These are phyloP conservation scores for Torymus tubicola DNA, from an alignment of 2,888 invertebrate species.

Conservation along the genomic window DNA sequence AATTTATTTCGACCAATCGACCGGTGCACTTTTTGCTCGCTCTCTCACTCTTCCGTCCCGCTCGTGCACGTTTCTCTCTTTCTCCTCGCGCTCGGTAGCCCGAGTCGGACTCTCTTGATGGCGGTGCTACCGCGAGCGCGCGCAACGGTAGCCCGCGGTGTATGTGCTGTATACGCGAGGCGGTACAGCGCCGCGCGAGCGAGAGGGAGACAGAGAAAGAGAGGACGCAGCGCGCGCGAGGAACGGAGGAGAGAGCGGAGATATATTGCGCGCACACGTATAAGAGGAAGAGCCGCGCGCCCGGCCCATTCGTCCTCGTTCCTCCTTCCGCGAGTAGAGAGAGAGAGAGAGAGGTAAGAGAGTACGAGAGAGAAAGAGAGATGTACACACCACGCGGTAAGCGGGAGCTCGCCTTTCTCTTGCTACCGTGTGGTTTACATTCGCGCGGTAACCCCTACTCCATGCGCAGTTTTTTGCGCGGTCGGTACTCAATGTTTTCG, in stretches of 20 bases:
- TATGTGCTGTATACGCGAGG: conserved; percentile 33
- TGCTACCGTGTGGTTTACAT: background rate
- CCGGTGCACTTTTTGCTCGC: conserved; percentile 68
- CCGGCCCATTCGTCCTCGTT: conserved; percentile 50
- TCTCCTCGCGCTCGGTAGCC: background rate
- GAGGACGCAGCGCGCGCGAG: background rate
- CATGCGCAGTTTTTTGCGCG: background rate
- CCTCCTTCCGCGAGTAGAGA: conserved; percentile 43
- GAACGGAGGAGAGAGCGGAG: conserved; percentile 29
- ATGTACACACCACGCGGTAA: background rate
- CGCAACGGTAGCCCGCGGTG: background rate
- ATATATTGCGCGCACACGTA: conserved; percentile 50
- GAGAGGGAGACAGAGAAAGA: conserved; percentile 34
- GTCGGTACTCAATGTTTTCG: no score
- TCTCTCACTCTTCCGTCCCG: conserved; percentile 58
- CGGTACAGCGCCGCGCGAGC: background rate
- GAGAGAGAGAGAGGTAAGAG: no score
- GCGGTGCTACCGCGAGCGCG: conserved; percentile 55
- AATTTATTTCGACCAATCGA: conserved; percentile 75
- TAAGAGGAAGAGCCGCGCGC: conserved; percentile 47
- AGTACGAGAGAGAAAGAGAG: no score
- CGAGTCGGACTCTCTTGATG: conserved; percentile 58
- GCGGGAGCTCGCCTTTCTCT: conserved; percentile 30
- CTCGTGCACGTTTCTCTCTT: conserved; percentile 17
- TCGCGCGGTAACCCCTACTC: background rate